A percentile compares a stretch with the other conserved stretches of the same genome.
These are phyloP conservation scores for Danaus chrysippus DNA, from an alignment of 2,888 invertebrate species.

Conservation along the genomic window DNA sequence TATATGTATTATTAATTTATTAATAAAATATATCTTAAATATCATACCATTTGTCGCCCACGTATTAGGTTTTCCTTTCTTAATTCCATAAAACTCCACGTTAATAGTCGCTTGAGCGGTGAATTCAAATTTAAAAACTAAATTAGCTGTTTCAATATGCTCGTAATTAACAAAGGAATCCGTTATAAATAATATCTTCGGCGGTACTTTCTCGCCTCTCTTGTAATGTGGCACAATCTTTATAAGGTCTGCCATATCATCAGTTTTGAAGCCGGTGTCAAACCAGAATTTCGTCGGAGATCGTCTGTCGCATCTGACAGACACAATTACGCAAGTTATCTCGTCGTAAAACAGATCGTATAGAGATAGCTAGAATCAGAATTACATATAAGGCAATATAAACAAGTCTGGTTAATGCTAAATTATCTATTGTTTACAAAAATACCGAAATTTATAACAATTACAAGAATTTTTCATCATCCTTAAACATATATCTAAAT, in stretches of 20 bases:
- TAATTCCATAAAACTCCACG: slow-evolving; percentile 27
- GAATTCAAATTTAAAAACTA: slow-evolving; percentile 32
- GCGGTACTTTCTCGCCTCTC: slow-evolving; percentile 11
- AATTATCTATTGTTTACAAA: no score
- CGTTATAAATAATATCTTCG: slow-evolving; percentile 23
- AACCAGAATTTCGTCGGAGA: slow-evolving; percentile 24
- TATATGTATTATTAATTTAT: no score
- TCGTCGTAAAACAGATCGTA: slow-evolving; percentile 24
- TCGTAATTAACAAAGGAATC: slow-evolving; percentile 21
- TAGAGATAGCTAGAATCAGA: slow-evolving; percentile 26
- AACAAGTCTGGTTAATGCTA: no score
- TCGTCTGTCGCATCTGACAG: slow-evolving; percentile 24
- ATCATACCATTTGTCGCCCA: no score
- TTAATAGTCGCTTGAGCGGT: slow-evolving; percentile 19
- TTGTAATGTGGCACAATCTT: slow-evolving; percentile 20
- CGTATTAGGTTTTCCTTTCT: no score
- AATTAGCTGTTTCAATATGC: slow-evolving; percentile 13
- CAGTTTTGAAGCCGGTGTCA: slow-evolving; percentile 25
- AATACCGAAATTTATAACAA: no score
- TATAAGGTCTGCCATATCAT: slow-evolving; percentile 19
- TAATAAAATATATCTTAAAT: no score
- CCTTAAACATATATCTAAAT: no score
- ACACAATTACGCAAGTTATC: slow-evolving; percentile 29
- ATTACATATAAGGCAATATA: no score
- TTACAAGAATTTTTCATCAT: no score